These are phyloP conservation scores for Herpailurus yagouaroundi DNA, from an alignment of 2,113 vertebrate genomes.

Conservation along the genomic window DNA sequence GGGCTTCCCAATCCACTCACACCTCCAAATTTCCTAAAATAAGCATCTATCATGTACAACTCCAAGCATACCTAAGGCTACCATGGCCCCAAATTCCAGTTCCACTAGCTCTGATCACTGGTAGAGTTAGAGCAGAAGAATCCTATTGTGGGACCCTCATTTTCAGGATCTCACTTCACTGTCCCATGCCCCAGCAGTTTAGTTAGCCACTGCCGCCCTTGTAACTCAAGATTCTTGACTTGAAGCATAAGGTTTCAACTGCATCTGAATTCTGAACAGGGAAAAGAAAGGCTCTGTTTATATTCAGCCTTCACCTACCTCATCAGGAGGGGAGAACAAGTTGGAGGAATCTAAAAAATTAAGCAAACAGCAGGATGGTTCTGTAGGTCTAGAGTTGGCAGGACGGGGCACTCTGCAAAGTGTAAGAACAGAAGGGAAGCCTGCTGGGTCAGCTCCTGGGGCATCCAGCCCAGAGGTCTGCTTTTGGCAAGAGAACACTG, in stretches of 20 bases:
- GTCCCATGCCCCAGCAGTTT: not conserved
- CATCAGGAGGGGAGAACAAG: not conserved
- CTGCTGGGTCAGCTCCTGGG: not conserved
- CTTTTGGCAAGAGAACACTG: not conserved
- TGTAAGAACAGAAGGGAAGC: slow-evolving; percentile 26
- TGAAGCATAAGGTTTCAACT: not conserved
- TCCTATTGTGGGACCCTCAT: accelerated
- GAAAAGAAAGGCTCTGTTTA: not conserved
- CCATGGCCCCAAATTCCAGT: not conserved
- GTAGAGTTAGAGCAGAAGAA: not conserved
- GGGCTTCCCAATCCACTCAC: not conserved
- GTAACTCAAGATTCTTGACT: not conserved
- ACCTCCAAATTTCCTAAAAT: not conserved
- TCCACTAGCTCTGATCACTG: not conserved
- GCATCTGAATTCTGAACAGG: not conserved
- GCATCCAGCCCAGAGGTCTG: not conserved
- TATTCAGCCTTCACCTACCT: not conserved
- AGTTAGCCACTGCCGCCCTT: not conserved
- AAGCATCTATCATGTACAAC: not conserved
- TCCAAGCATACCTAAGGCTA: not conserved
- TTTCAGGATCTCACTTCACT: not conserved
- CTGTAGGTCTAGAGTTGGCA: slow-evolving; percentile 16
- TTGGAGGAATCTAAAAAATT: slow-evolving; percentile 29
- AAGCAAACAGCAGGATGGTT: slow-evolving; percentile 21
- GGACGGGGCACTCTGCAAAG: not conserved